phyloP scores from a whole-genome alignment of 2,888 invertebrate species.

The Cantharis nigra region DNA sequence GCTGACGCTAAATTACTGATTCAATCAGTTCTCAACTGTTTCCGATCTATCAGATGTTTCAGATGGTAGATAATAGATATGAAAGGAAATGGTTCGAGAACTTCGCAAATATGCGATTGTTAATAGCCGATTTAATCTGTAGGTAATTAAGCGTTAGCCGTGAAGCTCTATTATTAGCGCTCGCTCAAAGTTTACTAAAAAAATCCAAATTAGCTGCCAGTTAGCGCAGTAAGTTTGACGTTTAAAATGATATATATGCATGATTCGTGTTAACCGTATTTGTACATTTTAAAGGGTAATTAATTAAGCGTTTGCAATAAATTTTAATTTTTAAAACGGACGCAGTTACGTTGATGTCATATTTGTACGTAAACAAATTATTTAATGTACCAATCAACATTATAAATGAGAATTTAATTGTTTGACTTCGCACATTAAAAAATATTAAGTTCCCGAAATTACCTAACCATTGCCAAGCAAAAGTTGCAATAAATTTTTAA shows the following conservation, averaged over 20 bases:
- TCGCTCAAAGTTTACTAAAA: background rate
- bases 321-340: background rate
- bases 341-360: constrained; percentile 5
- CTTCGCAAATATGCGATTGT: background rate
- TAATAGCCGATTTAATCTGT: background rate
- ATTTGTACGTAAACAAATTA: constrained; percentile 13
- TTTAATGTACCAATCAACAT: background rate
- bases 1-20: background rate
- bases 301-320: constrained; percentile 1
- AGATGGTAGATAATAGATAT: background rate
- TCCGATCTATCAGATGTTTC: background rate
- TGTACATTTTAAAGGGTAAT: constrained; percentile 1
- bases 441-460: background rate
- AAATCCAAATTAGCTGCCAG: background rate
- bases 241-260: background rate
- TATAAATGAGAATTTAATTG: background rate
- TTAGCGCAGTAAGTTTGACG: background rate
- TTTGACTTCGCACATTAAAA: background rate
- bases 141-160: background rate
- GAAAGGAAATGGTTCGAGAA: background rate
- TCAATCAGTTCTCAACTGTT: background rate
- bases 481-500: background rate
- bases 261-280: background rate
- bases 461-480: background rate
- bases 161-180: background rate